Evolutionary conservation across 2,888 invertebrate genomes (phyloP).

Genomic region (Entomobrya multifasciata): DNA sequence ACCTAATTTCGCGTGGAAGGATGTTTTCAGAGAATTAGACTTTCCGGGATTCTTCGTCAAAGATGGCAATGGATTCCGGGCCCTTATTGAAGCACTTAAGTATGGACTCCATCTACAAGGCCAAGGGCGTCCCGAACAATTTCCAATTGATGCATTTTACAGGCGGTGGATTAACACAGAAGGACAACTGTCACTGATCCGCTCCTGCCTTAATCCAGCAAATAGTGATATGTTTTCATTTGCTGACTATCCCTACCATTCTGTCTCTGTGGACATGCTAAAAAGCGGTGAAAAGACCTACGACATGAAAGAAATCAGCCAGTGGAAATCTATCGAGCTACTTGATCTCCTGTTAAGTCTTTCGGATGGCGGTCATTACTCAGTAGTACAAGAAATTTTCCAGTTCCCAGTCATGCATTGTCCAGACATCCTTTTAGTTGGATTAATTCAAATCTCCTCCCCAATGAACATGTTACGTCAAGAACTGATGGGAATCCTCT

Average conservation of each 20-base stretch:
- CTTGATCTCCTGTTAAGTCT: slow-evolving; percentile 93
- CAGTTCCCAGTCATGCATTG: slow-evolving; percentile 96
- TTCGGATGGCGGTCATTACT: slow-evolving; percentile 92
- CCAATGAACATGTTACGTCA: slow-evolving; percentile 90
- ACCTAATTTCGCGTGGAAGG: slow-evolving; percentile 94
- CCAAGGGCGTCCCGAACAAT: slow-evolving; percentile 87
- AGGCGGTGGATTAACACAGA: slow-evolving; percentile 96
- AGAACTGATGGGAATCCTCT: slow-evolving; percentile 92
- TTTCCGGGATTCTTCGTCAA: slow-evolving; percentile 94
- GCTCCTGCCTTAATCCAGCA: slow-evolving; percentile 88
- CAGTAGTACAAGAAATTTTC: slow-evolving; percentile 92
- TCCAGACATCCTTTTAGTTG: slow-evolving; percentile 95
- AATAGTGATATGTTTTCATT: slow-evolving; percentile 97
- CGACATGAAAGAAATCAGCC: slow-evolving; percentile 95
- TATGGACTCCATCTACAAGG: slow-evolving; percentile 89
- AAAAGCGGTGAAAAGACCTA: slow-evolving; percentile 93
- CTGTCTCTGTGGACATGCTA: slow-evolving; percentile 92
- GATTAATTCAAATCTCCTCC: slow-evolving; percentile 92
- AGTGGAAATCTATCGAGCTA: slow-evolving; percentile 96
- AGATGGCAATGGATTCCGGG: slow-evolving; percentile 91
- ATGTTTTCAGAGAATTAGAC: slow-evolving; percentile 94
- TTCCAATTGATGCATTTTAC: slow-evolving; percentile 94
- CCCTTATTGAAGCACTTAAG: slow-evolving; percentile 91
- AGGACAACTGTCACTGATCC: slow-evolving; percentile 93
- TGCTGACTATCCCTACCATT: slow-evolving; percentile 93